Evolutionary conservation across 2,797 vertebrate genomes (phyloP), one percentile per base, ranked within the genome.

Genomic region (Tadarida brasiliensis): DNA sequence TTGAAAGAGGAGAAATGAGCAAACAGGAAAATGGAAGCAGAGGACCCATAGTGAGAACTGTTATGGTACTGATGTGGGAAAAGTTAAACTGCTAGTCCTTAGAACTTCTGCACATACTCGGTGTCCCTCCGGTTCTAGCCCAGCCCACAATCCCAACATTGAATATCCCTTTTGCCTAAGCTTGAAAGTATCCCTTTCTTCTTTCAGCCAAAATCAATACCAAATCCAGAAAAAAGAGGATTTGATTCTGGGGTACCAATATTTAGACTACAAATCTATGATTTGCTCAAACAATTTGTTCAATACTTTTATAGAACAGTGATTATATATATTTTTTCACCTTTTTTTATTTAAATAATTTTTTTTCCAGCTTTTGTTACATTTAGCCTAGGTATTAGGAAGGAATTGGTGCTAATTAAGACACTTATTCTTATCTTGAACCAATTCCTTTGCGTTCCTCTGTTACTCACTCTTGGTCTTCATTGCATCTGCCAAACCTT

Each of bases 261-360:
- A 65, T 73, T 44, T 51, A 49, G 9, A 49, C 9, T 35, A 44
- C 54, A 91, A 81, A 28, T 65, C 33, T 35, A 30, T 65, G 35
- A n/a, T 49, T 84, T 84, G 70, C 78, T 63, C 35, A 35, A 54
- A 70, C 44, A 47, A 7, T 65, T 39, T 95, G 7, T 78, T 92
- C 44, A 89, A 15, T 56, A 47, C 20, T 78, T 65, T 89, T 49
- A 54, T 65, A 78, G 14, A 81, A 39, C 10, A 91, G 24, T 11
- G 57, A 54, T 35, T 76, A 39, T 26, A 9, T 49, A 15, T 39
- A 16, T 65, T 51, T 87, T 91, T 91, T n/a, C n/a, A 74, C 22
- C 35, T 59, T 68, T 30, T 30, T 80, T 71, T 11, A n/a, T 22
- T 67, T 86, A 63, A 22, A 26, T n/a, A 65, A 49, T 22, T 61